A percentile compares a stretch with the other conserved stretches of the same genome.
phyloP scores from a whole-genome alignment of 2,888 invertebrate species.

The Furcula furcula region DNA sequence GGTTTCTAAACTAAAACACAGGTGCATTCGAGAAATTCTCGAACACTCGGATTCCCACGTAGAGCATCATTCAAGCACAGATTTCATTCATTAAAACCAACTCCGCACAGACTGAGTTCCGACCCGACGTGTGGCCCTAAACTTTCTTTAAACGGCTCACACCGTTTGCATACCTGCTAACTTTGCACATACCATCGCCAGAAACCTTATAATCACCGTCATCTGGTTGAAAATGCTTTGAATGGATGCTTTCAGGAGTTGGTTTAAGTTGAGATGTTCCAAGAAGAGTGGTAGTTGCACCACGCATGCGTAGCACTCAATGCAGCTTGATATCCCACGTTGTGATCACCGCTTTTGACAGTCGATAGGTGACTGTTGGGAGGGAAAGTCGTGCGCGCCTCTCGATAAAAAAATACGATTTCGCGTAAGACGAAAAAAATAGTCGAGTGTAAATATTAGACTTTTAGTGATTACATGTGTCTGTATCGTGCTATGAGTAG shows the following conservation, averaged over 20 bases:
- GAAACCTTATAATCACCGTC: conserved; percentile 19
- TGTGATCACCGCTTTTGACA: conserved; percentile 53
- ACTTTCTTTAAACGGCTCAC: conserved; percentile 59
- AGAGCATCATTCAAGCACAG: conserved; percentile 35
- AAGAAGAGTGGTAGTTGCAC: conserved; percentile 57
- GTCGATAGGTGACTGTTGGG: conserved; percentile 57
- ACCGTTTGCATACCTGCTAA: conserved; percentile 35
- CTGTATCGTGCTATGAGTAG: conserved; percentile 35
- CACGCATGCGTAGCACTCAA: conserved; percentile 62
- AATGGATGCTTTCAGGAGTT: conserved; percentile 18
- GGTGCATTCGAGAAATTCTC: not conserved
- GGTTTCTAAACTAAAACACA: too few species aligned
- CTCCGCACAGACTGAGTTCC: conserved; percentile 45
- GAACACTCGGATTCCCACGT: conserved; percentile 23
- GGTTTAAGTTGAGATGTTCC: conserved; percentile 40
- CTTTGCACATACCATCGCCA: conserved; percentile 5
- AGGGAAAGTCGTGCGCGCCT: conserved; percentile 43
- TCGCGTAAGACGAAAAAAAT: conserved; percentile 14
- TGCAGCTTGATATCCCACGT: conserved; percentile 65
- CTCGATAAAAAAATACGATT: conserved; percentile 14
- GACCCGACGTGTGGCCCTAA: conserved; percentile 51
- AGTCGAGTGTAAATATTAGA: conserved; percentile 21
- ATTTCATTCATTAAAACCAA: conserved; percentile 50
- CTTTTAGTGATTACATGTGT: conserved; percentile 33
- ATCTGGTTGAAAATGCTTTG: conserved; percentile 36